Conservation (phyloP, 64 coral and sea anemone genomes). For the Pocillopora verrucosa region DNA sequence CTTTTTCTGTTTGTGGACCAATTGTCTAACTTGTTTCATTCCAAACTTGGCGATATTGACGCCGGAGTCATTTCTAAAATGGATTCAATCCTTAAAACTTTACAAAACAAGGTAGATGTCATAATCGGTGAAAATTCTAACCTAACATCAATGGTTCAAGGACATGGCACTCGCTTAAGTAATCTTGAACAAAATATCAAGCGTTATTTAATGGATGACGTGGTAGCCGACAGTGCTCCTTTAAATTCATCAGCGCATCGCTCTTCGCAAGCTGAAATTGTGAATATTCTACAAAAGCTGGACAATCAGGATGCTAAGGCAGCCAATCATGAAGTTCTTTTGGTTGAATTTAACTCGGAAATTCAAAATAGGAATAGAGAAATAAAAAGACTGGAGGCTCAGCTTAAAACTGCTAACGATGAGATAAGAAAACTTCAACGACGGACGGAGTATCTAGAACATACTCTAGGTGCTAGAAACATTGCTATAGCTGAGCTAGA, state of each 20-base stretch:
- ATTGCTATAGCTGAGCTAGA: constrained; percentile 52
- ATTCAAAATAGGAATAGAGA: constrained; percentile 24
- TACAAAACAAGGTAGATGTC: background rate
- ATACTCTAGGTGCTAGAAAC: constrained; percentile 27
- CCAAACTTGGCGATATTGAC: background rate
- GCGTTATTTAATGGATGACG: constrained; percentile 22
- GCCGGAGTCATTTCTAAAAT: background rate
- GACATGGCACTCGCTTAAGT: constrained; percentile 5
- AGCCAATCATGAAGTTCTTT: constrained; percentile 41
- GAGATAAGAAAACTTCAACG: constrained; percentile 39
- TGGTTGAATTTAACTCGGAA: constrained; percentile 32
- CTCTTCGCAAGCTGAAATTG: background rate
- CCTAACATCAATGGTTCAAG: background rate
- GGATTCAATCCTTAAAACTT: background rate
- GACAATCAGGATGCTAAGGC: constrained; percentile 34
- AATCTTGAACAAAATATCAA: background rate
- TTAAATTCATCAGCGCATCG: constrained; percentile 10
- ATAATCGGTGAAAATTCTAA: background rate
- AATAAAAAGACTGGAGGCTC: background rate
- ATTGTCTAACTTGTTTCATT: background rate
- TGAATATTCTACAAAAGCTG: constrained; percentile 10
- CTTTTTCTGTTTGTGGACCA: background rate
- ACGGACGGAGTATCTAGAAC: constrained; percentile 33
- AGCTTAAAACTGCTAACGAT: constrained; percentile 23
- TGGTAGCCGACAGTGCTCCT: background rate